Evolutionary conservation across 2,888 invertebrate genomes (phyloP).

Genomic region (Nipponacmea schrenckii): DNA sequence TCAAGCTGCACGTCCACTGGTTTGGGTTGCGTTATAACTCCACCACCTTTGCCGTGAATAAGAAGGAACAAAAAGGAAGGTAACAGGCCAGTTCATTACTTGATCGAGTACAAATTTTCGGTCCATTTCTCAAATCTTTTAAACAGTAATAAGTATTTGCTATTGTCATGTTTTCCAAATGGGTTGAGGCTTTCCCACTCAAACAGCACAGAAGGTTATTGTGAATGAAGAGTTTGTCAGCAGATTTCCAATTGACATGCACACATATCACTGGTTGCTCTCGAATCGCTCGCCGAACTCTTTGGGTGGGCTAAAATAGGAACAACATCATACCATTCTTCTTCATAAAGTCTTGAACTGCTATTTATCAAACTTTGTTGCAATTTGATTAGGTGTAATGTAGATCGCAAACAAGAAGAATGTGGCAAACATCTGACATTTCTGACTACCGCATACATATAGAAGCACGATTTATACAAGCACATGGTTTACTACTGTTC

Average conservation of each 20-base stretch:
- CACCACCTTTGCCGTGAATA: not conserved
- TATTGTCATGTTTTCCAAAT: slow-evolving; percentile 14
- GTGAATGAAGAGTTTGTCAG: slow-evolving; percentile 23
- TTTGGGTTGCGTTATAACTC: not conserved
- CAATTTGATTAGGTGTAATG: slow-evolving; percentile 19
- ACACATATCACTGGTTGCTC: slow-evolving; percentile 15
- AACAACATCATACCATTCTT: slow-evolving; percentile 9
- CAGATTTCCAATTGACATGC: slow-evolving; percentile 19
- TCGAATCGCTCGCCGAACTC: slow-evolving; percentile 10
- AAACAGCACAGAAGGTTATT: slow-evolving; percentile 24
- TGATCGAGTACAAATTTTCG: not conserved
- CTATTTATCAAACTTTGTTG: slow-evolving; percentile 12
- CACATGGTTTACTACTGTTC: slow-evolving; percentile 25
- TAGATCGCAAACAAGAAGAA: slow-evolving; percentile 27
- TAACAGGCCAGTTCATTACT: not conserved
- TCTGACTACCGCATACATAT: slow-evolving; percentile 34
- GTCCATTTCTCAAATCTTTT: not conserved
- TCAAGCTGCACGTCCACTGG: not conserved
- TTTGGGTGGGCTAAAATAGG: slow-evolving; percentile 20
- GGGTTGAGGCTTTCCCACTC: slow-evolving; percentile 20
- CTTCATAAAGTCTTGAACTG: slow-evolving; percentile 29
- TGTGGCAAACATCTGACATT: slow-evolving; percentile 35
- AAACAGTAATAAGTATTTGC: not conserved
- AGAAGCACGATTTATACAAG: slow-evolving; percentile 28
- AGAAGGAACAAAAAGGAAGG: not conserved